Base-by-base conservation (phyloP, 35 echinoderm and acorn worm genomes). In the Anneissia japonica region DNA sequence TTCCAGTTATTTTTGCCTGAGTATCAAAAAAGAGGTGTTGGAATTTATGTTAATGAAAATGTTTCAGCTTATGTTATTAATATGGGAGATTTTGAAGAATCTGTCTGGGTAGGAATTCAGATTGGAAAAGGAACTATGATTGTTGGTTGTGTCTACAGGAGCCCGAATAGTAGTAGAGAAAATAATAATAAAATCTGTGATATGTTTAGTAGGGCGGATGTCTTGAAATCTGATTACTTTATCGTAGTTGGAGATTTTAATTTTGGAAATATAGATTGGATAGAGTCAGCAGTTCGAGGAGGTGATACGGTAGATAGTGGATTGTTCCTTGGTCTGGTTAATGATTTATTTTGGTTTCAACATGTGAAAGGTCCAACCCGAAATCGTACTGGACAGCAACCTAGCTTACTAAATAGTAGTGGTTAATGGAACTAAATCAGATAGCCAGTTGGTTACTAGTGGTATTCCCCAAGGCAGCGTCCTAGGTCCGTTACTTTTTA, bases 241-340 rank as follows among this genome's bases (percentile, higher is more conserved):
- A 32, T 87, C n/a, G 34, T 87, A 10, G 75, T 34, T 26, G 86
- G 86, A 17, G 77, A 80, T 19, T 80, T 80, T 55, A 87, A 87
- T 51, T 79, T 76, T 40, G 29, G 39, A 75, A 34, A 80, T 26
- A 77, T 46, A 5, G 12, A 51, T 21, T 79, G 77, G 86, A 2
- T 43, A 37, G 35, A 37, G 5, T 21, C 19, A 12, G 45, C 2
- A 6, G 26, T 46, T 79, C 34, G 21, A 19, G 33, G 21, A 78
- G 34, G 35, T 74, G 85, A 77, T 19, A 32, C 3, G 4, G 12
- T 43, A 40, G 86, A 36, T 4, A 39, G 36, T 39, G 3, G 31
- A 38, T 6, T 3, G 13, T 86, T 87, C 23, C 35, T 84, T 30
- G 83, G 74, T 38, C 3, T 29, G 13, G n/a, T 84, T 4, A 55